Percentiles rank a stretch among this genome's conserved stretches.
Evolutionary conservation across 2,113 vertebrate species (phyloP).

Genomic region (Gymnorhina tibicen): DNA sequence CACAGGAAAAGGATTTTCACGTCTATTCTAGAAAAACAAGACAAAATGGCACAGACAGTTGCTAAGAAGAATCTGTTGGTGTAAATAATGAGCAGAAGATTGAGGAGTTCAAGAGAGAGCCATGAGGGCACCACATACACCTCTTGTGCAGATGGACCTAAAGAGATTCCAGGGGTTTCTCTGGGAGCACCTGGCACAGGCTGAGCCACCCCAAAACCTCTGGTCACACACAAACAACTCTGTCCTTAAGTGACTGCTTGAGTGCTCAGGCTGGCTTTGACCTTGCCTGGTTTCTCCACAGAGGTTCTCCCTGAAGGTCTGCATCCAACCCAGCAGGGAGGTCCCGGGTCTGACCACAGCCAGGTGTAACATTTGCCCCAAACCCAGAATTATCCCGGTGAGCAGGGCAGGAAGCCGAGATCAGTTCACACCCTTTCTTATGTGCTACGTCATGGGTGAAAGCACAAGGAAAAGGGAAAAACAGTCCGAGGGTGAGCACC

Average conservation of each 20-base stretch:
- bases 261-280: not conserved
- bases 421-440: not conserved
- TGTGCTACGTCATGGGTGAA: not conserved
- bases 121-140: not conserved
- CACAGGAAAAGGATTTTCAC: slow-evolving; percentile 74
- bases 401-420: not conserved
- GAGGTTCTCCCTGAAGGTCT: not conserved
- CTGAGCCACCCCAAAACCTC: not conserved
- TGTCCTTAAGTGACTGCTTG: not conserved
- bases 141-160: not conserved
- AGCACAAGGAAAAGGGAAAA: not conserved
- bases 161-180: not conserved
- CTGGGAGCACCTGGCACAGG: not conserved
- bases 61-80: not conserved
- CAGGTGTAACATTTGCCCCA: not conserved
- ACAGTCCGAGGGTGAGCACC: not conserved
- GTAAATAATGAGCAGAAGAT: not conserved
- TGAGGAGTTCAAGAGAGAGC: not conserved
- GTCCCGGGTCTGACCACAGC: not conserved
- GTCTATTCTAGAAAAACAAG: slow-evolving; percentile 73
- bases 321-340: not conserved
- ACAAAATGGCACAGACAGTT: not conserved
- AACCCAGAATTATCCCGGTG: not conserved
- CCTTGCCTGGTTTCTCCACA: not conserved
- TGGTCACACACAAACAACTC: fast-evolving